These are phyloP conservation scores for Prolemur simus DNA, from an alignment of 2,113 vertebrate species.

Conservation along the genomic window DNA sequence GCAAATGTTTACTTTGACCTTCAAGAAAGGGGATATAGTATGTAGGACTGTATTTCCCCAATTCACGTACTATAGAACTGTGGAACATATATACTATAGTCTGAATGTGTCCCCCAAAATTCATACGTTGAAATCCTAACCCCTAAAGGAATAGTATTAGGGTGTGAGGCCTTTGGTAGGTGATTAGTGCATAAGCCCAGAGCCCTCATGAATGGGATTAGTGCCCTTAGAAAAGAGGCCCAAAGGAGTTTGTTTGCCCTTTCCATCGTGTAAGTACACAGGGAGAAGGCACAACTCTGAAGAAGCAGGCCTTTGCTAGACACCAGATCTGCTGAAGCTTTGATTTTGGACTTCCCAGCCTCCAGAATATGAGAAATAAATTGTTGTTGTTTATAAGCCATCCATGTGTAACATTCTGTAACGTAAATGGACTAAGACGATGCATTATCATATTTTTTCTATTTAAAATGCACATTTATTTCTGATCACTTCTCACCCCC, in stretches of 20 bases:
- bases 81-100: neutral
- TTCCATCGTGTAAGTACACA: neutral
- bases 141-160: neutral
- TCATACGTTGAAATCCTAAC: neutral
- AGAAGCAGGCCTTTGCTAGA: neutral
- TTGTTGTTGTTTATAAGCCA: neutral
- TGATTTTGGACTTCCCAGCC: neutral
- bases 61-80: neutral
- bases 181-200: neutral
- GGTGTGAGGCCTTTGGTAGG: neutral
- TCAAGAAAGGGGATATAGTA: neutral
- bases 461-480: neutral
- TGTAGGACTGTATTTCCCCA: neutral
- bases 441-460: neutral
- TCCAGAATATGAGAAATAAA: neutral
- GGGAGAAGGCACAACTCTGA: neutral
- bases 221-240: neutral
- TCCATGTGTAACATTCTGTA: neutral
- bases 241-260: neutral
- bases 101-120: neutral
- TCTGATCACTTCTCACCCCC: neutral
- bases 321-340: too few relatives aligned
- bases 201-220: neutral
- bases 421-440: neutral
- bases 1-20: neutral